Evolutionary conservation across 2,888 invertebrate genomes (phyloP), one percentile per base, ranked within the genome.

Genomic region (Horisme vitalbata): DNA sequence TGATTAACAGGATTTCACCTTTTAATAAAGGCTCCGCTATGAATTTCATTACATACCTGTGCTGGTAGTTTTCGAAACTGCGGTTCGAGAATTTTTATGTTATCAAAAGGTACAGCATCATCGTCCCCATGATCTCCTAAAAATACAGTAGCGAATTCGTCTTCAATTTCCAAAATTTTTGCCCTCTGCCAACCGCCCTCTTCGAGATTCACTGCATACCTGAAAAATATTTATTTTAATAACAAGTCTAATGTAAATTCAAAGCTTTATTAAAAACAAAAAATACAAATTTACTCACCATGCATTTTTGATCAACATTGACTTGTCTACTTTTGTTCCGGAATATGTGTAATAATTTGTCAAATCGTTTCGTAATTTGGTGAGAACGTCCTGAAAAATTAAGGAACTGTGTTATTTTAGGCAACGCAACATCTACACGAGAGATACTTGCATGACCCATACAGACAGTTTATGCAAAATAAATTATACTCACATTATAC

Each of bases 121-220:
- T 93, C 93, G 57, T 94, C 95, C 0, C 96, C 96, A 55, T 91
- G 93, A 75, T 96, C 96, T 6, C 96, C 93, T 52, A 95, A 92
- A 59, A 94, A 94, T 38, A 94, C 94, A 6, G 84, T 72, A 1
- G 86, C 91, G 15, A 81, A 79, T 0, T 87, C 78, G 12, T 83
- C 86, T 15, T 90, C 79, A 21, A 91, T 79, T 30, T 92, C 90
- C 18, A 91, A 73, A 21, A 93, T 86, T 54, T 93, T 89, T 67
- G 91, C 92, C 71, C 93, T 70, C 71, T 91, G 72, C 92, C 92
- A 77, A 52, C 83, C 74, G 58, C 81, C 83, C 33, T 90, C 75
- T 58, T 85, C 80, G 32, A 83, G 59, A 50, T 84, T 81, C 12
- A 86, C 83, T 14, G 87, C 88, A 59, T 90, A 90, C 89, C 90